Percentiles rank a stretch among this genome's conserved stretches.
Conservation (phyloP, 2,113 vertebrate genomes). For the Todiramphus chloris region DNA sequence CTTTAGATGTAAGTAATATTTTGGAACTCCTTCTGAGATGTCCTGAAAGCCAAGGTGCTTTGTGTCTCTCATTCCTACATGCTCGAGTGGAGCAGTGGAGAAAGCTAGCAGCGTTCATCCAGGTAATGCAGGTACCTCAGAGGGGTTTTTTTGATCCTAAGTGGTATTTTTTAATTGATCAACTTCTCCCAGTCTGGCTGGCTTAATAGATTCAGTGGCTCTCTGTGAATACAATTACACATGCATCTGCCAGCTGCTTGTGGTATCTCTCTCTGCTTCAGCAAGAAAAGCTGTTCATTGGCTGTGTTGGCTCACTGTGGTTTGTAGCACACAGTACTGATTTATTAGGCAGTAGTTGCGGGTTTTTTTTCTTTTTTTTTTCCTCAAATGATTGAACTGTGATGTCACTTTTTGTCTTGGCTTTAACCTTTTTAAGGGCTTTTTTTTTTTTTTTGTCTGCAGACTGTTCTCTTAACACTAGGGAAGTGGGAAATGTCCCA, state of each 20-base stretch:
- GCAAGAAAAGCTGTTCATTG: conserved; percentile 64
- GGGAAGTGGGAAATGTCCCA: conserved; percentile 51
- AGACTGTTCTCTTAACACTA: conserved; percentile 54
- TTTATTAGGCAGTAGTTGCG: conserved; percentile 68
- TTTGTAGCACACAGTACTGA: conserved; percentile 68
- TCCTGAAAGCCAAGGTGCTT: not conserved
- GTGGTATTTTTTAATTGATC: not conserved
- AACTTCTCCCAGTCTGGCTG: not conserved
- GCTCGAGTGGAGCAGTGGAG: not conserved
- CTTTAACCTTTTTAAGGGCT: conserved; percentile 38
- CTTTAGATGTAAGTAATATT: conserved; percentile 27
- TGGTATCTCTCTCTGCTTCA: conserved; percentile 74
- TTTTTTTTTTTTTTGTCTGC: not conserved
- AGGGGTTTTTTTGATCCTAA: not conserved
- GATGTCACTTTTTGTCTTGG: conserved; percentile 77
- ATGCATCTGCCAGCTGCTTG: conserved; percentile 73
- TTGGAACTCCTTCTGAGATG: not conserved
- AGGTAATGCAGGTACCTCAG: not conserved
- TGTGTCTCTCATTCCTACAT: not conserved
- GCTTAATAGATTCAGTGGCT: conserved; percentile 43
- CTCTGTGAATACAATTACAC: conserved; percentile 74
- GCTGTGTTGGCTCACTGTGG: conserved; percentile 63
- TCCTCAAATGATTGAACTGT: conserved; percentile 72
- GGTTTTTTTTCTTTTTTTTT: conserved; percentile 46
- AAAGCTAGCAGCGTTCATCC: not conserved